Base-by-base conservation (phyloP, 2,797 vertebrate genomes). In the Microctenopoma steveboyesi region DNA sequence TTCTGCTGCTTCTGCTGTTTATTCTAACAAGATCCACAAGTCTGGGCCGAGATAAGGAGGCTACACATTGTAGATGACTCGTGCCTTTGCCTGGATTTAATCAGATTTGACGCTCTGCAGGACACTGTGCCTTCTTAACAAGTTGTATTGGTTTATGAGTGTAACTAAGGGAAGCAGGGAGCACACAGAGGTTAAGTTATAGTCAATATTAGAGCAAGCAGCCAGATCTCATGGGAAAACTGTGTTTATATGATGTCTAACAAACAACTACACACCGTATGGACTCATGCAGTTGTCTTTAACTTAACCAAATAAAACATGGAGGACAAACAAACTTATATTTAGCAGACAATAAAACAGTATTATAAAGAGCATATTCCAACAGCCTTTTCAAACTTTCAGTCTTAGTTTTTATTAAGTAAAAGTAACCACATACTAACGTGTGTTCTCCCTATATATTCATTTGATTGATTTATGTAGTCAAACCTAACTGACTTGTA, bases 121-220 rank as follows among this genome's bases (percentile, higher is more conserved):
- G 91, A 91, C 91, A 92, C 89, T 92, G 90, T 90, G 92, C 91
- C 92, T 91, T 79, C 74, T 86, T 91, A 91, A 93, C 82, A 69
- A 91, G 86, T 82, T 60, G 70, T 91, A 92, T 91, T 92, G 82
- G 82, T 90, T 93, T 88, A 90, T 69, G 47, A 79, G 78, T 64
- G 63, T 86, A 85, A 90, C 64, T 64, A 53, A 63, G 74, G 83
- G 72, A 81, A 84, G 64, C 46, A 63, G 35, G 63, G 89, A 87
- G 77, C 88, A 91, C n/a, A 35, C 64, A 79, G 46, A 86, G 88
- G 85, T 86, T 74, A 87, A 69, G 48, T 75, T 77, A 74, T 83
- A 77, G 78, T 71, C 75, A 82, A 66, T 62, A 80, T 76, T 56
- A 70, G 40, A 49, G 82, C 30, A 16, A 62, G 28, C 60, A 47